Conservation (phyloP, 2,113 vertebrate species). For the Campylorhamphus procurvoides region DNA sequence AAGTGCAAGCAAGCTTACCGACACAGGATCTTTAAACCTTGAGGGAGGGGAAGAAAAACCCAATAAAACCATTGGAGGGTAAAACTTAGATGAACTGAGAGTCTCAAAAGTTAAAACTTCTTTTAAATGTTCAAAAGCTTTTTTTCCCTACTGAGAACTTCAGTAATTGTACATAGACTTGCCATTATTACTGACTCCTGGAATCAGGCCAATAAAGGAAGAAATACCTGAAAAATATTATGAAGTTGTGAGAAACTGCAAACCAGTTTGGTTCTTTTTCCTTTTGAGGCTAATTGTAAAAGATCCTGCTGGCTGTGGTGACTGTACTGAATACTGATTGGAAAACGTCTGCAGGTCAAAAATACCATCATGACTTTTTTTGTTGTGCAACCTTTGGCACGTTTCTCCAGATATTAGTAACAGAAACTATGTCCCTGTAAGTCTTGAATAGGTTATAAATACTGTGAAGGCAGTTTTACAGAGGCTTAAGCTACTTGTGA, state of each 20-base stretch:
- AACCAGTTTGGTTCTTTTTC: background rate
- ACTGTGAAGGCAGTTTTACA: background rate
- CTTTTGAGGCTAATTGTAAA: background rate
- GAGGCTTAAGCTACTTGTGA: background rate
- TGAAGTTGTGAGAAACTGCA: background rate
- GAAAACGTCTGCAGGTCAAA: background rate
- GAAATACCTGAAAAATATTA: background rate
- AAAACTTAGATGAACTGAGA: background rate
- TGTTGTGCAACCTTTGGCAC: background rate
- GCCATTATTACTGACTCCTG: background rate
- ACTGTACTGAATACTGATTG: background rate
- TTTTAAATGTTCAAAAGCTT: background rate
- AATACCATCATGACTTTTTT: background rate
- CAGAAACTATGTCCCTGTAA: background rate
- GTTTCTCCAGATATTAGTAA: background rate
- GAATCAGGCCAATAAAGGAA: background rate
- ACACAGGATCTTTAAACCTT: background rate
- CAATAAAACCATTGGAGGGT: background rate
- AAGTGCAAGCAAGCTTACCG: background rate
- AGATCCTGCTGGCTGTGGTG: background rate
- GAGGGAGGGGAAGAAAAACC: fast-evolving
- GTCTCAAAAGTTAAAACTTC: background rate
- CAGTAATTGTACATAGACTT: background rate
- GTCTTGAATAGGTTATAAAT: background rate
- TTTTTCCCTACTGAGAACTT: background rate